These are phyloP conservation scores for Oxystoma pomonae DNA, from an alignment of 2,888 invertebrate species.

Conservation along the genomic window DNA sequence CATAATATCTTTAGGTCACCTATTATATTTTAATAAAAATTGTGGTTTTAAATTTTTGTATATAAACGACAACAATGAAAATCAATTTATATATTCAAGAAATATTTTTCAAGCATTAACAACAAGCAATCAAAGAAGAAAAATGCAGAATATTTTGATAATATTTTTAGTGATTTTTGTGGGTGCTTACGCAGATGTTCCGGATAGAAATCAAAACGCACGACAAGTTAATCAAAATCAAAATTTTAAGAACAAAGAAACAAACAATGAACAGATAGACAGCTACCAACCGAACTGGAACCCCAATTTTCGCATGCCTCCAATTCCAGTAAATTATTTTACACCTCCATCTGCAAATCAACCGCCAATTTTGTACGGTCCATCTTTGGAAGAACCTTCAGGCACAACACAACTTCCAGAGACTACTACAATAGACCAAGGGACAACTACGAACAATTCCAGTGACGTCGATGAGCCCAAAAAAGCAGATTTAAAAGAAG, in stretches of 20 bases:
- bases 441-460: constrained; percentile 37
- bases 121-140: neutral
- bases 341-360: constrained; percentile 11
- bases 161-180: neutral
- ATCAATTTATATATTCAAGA: neutral
- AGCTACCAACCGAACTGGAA: neutral
- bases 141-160: neutral
- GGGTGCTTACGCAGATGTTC: neutral
- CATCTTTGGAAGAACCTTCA: constrained; percentile 33
- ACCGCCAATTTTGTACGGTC: constrained; percentile 42
- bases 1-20: neutral
- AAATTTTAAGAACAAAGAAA: neutral
- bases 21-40: neutral
- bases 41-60: neutral
- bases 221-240: neutral
- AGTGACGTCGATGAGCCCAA: constrained; percentile 17
- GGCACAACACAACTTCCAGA: constrained; percentile 24
- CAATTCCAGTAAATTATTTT: neutral
- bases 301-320: neutral
- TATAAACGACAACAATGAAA: neutral
- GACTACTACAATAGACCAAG: constrained; percentile 29
- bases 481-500: constrained; percentile 14
- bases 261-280: neutral
- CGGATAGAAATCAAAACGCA: neutral
- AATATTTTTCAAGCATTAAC: neutral